phyloP scores from a whole-genome alignment of 2,888 invertebrate genomes.

The Atethmia centrago region DNA sequence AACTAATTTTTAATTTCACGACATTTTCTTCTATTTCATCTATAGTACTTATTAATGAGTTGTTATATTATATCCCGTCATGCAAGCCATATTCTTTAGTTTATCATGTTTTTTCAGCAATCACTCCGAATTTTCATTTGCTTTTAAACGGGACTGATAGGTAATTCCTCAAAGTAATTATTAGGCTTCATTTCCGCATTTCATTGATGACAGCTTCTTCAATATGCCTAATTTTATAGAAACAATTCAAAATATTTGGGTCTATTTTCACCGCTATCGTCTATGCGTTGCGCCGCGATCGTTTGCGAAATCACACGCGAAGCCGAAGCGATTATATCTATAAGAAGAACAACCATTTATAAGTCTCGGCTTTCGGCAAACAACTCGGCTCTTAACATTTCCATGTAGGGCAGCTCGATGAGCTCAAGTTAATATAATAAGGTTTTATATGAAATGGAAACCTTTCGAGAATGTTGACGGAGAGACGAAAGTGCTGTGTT shows the following conservation, averaged over 20 bases:
- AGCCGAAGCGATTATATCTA: constrained; percentile 53
- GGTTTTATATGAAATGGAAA: constrained; percentile 49
- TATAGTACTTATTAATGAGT: too few relatives aligned
- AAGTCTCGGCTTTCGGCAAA: constrained; percentile 60
- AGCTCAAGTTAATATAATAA: constrained; percentile 37
- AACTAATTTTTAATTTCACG: too few relatives aligned
- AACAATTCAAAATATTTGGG: background rate
- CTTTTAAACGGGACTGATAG: background rate
- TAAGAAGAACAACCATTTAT: constrained; percentile 53
- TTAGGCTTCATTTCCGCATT: background rate
- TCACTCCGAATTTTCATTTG: too few relatives aligned
- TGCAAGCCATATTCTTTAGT: too few relatives aligned
- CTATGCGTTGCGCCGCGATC: constrained; percentile 47
- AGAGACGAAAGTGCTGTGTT: constrained; percentile 25
- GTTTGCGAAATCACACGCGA: constrained; percentile 50
- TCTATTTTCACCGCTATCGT: constrained; percentile 41
- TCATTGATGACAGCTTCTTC: background rate
- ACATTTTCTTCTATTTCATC: too few relatives aligned
- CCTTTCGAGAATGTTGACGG: constrained; percentile 38
- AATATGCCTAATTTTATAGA: background rate
- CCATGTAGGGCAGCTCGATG: constrained; percentile 53
- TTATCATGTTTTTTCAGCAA: too few relatives aligned
- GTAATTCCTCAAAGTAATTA: background rate
- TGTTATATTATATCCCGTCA: too few relatives aligned
- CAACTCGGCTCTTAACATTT: constrained; percentile 49